Base-by-base conservation (phyloP, 2,797 vertebrate genomes). In the Bucorvus abyssinicus region DNA sequence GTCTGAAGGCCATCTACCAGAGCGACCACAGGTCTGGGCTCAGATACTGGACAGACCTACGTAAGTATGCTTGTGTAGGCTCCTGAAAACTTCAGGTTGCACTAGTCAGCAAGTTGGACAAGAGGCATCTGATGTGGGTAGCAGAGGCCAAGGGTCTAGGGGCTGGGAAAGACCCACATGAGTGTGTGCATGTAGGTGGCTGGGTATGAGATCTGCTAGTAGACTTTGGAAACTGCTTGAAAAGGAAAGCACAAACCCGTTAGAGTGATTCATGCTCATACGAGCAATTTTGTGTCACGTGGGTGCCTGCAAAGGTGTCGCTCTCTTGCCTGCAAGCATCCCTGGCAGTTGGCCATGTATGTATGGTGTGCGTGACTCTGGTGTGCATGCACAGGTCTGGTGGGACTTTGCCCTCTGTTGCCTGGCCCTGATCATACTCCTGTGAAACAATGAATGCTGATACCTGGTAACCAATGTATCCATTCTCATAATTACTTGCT, bases 61-160 rank as follows among this genome's bases (percentile, higher is more conserved):
- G 0, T 2, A 40, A 60, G 7, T 7, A 53, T 1, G 1, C 8
- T 16, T 4, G 0, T 3, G 11, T 40, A 78, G 53, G 3, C 10
- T 40, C 7, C 27, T 42, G 38, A 11, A 63, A 78, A 36, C 61
- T 53, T 50, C 38, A 52, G 50, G 40, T 10, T 47, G 44, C 21
- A 29, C 13, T 20, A 40, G 44, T 6, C 73, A 50, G 50, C n/a
- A 77, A 9, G 22, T 7, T 63, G 32, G 47, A 47, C 16, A 40
- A 69, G n/a, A 77, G 19, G 8, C 4, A 1, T 15, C 34, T 82
- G 5, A 67, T 22, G 18, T 49, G 16, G 16, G 10, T 9, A 52
- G 16, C 27, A 61, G 36, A 60, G n/a, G n/a, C 56, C 56, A 91
- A 23, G 29, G 36, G 10, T 12, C 45, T 47, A 23, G 12, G 15